Conservation (phyloP, 2,113 vertebrate genomes). For the Hiodon alosoides region DNA sequence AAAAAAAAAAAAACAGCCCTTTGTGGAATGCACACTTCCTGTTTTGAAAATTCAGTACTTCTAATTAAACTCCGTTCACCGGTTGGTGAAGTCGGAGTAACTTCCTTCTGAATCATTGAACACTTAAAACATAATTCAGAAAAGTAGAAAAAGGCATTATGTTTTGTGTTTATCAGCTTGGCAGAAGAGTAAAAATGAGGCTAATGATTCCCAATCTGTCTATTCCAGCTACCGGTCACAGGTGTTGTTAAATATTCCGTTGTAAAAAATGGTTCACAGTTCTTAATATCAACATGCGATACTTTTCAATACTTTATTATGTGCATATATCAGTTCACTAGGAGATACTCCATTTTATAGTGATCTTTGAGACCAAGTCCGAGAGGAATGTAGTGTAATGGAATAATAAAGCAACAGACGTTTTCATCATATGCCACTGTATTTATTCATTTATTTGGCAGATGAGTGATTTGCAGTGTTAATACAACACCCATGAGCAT, state of each 20-base stretch:
- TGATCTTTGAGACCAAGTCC: too few relatives aligned
- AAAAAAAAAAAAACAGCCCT: constrained; percentile 38
- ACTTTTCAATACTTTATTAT: neutral
- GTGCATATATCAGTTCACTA: neutral
- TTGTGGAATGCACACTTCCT: constrained; percentile 18
- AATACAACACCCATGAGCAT: too few relatives aligned
- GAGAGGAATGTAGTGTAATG: too few relatives aligned
- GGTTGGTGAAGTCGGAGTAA: constrained; percentile 38
- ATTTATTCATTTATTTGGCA: too few relatives aligned
- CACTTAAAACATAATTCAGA: constrained; percentile 24
- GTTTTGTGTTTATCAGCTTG: neutral
- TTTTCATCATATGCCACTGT: too few relatives aligned
- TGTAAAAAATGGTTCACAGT: neutral
- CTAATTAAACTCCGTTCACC: constrained; percentile 19
- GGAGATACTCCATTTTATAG: too few relatives aligned
- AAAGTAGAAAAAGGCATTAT: neutral
- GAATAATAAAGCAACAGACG: too few relatives aligned
- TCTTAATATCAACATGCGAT: neutral
- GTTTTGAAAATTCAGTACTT: constrained; percentile 20
- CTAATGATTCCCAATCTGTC: constrained; percentile 6
- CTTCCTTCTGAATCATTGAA: constrained; percentile 28
- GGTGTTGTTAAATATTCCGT: neutral
- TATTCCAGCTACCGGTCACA: neutral
- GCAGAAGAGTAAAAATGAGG: constrained; percentile 4
- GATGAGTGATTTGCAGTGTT: too few relatives aligned